A percentile compares a stretch with the other conserved stretches of the same genome.
phyloP scores from a whole-genome alignment of 1,140 invertebrate species.

The Argopecten irradians region DNA sequence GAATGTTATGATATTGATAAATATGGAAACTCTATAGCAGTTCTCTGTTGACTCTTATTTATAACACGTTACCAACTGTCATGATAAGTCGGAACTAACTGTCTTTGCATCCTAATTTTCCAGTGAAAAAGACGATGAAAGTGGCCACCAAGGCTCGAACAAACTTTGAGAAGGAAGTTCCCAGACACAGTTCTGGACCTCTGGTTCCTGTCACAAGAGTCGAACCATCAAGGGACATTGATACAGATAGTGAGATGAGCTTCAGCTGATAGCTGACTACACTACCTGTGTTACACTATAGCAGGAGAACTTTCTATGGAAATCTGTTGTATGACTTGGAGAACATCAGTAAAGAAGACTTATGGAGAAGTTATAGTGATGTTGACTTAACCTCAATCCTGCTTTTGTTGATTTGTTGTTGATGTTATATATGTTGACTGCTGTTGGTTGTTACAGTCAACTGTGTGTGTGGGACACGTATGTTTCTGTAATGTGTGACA shows the following conservation, averaged over 20 bases:
- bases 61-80: no score
- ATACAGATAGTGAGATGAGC: neutral
- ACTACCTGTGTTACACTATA: neutral
- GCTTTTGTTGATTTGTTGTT: neutral
- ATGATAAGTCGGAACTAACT: no score
- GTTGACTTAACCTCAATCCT: neutral
- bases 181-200: neutral
- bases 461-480: neutral
- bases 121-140: constrained; percentile 54
- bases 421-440: neutral
- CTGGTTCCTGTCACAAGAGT: neutral
- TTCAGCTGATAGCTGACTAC: neutral
- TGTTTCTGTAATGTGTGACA: neutral
- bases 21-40: no score
- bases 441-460: neutral
- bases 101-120: constrained; percentile 25
- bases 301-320: neutral
- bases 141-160: constrained; percentile 44
- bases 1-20: no score
- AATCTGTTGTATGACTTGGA: neutral
- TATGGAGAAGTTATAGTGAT: neutral
- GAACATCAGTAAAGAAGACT: neutral
- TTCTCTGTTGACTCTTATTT: no score
- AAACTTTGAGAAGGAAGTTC: constrained; percentile 46
- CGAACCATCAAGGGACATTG: neutral